phyloP scores from a whole-genome alignment of 2,797 vertebrate species.

The Limnodromus scolopaceus region DNA sequence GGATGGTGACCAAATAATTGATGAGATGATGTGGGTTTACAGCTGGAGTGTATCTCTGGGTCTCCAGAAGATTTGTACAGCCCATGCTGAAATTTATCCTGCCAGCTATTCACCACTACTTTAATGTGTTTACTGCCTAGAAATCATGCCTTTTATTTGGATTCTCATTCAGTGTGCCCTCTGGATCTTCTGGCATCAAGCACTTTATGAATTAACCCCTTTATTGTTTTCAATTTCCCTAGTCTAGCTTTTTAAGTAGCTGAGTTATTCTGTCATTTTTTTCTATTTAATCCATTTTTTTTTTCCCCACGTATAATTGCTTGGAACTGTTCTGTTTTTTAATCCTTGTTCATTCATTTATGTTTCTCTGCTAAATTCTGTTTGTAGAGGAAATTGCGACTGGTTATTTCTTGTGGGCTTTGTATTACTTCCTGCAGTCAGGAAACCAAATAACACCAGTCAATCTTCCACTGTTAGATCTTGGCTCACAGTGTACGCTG shows the following conservation, averaged over 20 bases:
- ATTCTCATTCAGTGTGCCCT: neutral
- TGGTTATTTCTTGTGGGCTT: neutral
- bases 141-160: neutral
- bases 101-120: neutral
- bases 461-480: neutral
- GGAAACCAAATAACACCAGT: slow-evolving; percentile 18
- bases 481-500: neutral
- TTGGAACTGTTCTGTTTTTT: neutral
- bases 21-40: neutral
- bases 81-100: neutral
- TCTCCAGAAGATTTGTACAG: neutral
- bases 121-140: neutral
- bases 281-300: neutral
- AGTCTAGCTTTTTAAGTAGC: neutral
- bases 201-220: neutral
- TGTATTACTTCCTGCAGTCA: neutral
- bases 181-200: neutral
- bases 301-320: neutral
- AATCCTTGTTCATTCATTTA: neutral
- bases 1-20: neutral
- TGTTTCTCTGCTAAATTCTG: neutral
- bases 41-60: neutral
- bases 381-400: neutral
- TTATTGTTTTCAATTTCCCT: neutral
- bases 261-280: neutral